Evolutionary conservation across 2,113 vertebrate species (phyloP), one percentile per base, ranked within the genome.

Genomic region (Erinaceus europaeus): DNA sequence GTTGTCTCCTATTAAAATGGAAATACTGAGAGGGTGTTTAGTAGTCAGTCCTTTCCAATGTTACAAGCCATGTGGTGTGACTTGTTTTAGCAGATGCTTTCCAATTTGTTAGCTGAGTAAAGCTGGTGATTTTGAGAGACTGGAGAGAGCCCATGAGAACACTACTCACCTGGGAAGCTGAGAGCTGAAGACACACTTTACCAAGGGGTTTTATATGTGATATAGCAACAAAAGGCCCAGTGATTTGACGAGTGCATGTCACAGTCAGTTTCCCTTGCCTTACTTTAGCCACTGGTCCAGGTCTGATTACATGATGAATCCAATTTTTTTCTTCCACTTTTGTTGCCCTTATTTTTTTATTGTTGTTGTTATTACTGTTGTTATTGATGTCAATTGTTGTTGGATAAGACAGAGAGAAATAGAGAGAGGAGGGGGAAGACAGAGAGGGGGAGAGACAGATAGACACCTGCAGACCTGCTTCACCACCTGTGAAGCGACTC

Each of bases 1-100:
- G 89, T 87, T 89, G 65, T 90, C 90, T 69, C 87, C 90, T 94
- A 88, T 95, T 87, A 90, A 94, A 94, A 93, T 85, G 88, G 89
- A 94, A 94, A 94, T 90, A 87, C 23, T 52, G 48, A 73, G 15
- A 84, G 69, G 91, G 38, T 73, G 84, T 77, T 82, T 32, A 93
- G 92, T 78, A 94, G 74, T 88, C 32, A 87, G 57, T 75, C 68
- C 74, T 91, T 90, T 90, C 65, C 40, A 85, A 46, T 76, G n/a
- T n/a, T n/a, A n/a, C n/a, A n/a, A n/a, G n/a, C n/a, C n/a, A n/a
- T n/a, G 44, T 84, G 52, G 36, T 87, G 3, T 79, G 40, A 88
- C 25, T 14, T 83, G 59, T 87, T 40, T 69, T 71, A 91, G 27
- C 79, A 81, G 50, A 75, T 71, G 79, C 59, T 86, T 93, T 79